These are phyloP conservation scores for Drosophila ficusphila DNA, from an alignment of 1,140 invertebrate genomes.

Conservation along the genomic window DNA sequence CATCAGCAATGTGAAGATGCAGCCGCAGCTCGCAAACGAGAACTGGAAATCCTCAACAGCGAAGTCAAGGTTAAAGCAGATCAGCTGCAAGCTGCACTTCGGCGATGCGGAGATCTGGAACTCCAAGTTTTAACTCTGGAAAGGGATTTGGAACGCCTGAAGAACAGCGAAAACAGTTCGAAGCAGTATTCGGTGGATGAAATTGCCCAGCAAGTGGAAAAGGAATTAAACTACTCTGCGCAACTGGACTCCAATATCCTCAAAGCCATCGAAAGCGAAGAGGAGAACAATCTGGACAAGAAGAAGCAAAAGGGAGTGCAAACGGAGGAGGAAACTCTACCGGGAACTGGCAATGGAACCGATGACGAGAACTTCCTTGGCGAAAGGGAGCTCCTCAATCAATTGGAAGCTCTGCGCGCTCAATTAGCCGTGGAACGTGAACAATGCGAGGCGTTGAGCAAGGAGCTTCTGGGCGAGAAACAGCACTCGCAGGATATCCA, in stretches of 20 bases:
- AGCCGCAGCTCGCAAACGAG: conserved; percentile 54
- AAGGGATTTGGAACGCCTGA: conserved; percentile 66
- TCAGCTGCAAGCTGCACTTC: conserved; percentile 45
- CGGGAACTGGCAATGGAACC: conserved; percentile 60
- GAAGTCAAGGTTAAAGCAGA: conserved; percentile 67
- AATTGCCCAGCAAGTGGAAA: conserved; percentile 86
- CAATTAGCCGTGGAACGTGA: conserved; percentile 84
- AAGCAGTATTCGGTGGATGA: conserved; percentile 85
- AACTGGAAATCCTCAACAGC: conserved; percentile 57
- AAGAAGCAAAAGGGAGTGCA: conserved; percentile 82
- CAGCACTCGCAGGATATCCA: conserved; percentile 85
- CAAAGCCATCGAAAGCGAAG: conserved; percentile 85
- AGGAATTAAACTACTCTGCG: conserved; percentile 87
- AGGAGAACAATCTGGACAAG: conserved; percentile 84
- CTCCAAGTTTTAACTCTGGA: conserved; percentile 54
- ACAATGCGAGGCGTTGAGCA: conserved; percentile 85
- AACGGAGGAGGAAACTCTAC: conserved; percentile 34
- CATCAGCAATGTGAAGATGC: conserved; percentile 66
- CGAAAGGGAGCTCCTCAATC: conserved; percentile 74
- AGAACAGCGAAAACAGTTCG: conserved; percentile 67
- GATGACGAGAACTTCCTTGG: conserved; percentile 80
- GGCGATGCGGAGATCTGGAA: conserved; percentile 49
- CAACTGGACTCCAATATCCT: conserved; percentile 86
- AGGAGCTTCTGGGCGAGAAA: conserved; percentile 85
- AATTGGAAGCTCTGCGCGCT: conserved; percentile 79